Conservation (phyloP, 1,140 invertebrate species). For the Aphis craccivora region DNA sequence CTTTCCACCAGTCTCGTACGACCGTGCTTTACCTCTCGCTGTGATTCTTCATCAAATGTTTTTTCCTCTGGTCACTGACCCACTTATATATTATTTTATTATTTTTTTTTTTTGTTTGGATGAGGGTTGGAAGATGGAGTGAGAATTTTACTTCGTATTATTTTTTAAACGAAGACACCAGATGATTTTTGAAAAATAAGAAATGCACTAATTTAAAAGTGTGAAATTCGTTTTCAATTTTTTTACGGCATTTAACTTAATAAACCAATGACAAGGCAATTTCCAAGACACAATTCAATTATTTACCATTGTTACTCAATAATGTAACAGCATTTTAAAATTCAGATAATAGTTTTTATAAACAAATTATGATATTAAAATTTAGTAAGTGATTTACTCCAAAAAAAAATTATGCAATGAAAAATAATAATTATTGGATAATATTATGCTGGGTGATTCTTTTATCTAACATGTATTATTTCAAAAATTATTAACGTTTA, state of each 20-base stretch:
- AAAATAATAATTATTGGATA: neutral
- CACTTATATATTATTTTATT: neutral
- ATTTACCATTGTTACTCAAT: neutral
- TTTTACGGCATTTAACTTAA: neutral
- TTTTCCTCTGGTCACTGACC: neutral
- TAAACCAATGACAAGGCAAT: neutral
- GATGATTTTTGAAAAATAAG: neutral
- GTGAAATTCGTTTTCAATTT: neutral
- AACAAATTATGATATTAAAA: neutral
- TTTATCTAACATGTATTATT: too few relatives aligned
- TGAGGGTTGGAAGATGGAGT: neutral
- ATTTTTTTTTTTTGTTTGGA: neutral
- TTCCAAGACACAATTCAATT: neutral
- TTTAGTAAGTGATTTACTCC: neutral
- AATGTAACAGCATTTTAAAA: neutral
- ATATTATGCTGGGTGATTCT: too few relatives aligned
- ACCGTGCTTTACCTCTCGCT: neutral
- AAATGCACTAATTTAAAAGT: neutral
- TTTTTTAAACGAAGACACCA: neutral
- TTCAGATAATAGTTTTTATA: neutral
- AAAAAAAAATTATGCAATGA: neutral
- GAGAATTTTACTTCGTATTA: neutral
- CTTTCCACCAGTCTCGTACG: neutral
- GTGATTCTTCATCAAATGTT: neutral
- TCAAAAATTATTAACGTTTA: too few relatives aligned